Percentiles rank a stretch among this genome's conserved stretches.
phyloP scores from a whole-genome alignment of 2,797 vertebrate species.

The Pseudopleuronectes americanus region DNA sequence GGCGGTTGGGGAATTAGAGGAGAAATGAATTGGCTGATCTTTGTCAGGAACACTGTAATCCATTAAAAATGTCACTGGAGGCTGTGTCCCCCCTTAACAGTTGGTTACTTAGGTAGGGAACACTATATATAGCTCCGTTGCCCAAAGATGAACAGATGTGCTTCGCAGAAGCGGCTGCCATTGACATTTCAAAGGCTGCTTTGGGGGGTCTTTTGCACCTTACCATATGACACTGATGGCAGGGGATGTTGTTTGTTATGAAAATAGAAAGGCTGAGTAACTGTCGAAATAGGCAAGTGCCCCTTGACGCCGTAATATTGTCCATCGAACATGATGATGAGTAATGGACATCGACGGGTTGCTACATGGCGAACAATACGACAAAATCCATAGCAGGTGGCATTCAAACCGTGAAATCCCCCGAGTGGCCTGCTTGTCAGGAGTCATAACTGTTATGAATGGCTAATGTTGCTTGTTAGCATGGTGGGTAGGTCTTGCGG shows the following conservation, averaged over 20 bases:
- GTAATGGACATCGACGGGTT: slow-evolving; percentile 35
- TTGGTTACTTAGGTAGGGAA: slow-evolving; percentile 81
- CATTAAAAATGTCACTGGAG: slow-evolving; percentile 82
- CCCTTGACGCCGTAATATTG: slow-evolving; percentile 43
- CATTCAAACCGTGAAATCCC: slow-evolving; percentile 58
- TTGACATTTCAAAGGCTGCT: slow-evolving; percentile 80
- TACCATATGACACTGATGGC: slow-evolving; percentile 73
- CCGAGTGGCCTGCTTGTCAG: slow-evolving; percentile 49
- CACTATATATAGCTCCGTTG: slow-evolving; percentile 79
- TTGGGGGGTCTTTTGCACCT: slow-evolving; percentile 70
- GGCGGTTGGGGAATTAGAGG: slow-evolving; percentile 62
- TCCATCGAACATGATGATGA: slow-evolving; percentile 45
- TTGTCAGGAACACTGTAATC: slow-evolving; percentile 77
- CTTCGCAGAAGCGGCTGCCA: slow-evolving; percentile 70
- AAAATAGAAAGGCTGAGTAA: slow-evolving; percentile 54
- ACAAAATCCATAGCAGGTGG: slow-evolving; percentile 64
- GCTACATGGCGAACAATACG: slow-evolving; percentile 13
- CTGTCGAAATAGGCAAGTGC: slow-evolving; percentile 33
- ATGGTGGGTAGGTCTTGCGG: slow-evolving; percentile 53
- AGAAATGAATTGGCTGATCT: slow-evolving; percentile 69
- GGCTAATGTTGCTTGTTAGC: slow-evolving; percentile 72
- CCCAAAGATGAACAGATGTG: slow-evolving; percentile 83
- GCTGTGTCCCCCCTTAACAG: slow-evolving; percentile 78
- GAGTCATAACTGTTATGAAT: slow-evolving; percentile 66
- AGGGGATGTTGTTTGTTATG: slow-evolving; percentile 62